These are phyloP conservation scores for Celastrina argiolus DNA, from an alignment of 2,888 invertebrate genomes.

Conservation along the genomic window DNA sequence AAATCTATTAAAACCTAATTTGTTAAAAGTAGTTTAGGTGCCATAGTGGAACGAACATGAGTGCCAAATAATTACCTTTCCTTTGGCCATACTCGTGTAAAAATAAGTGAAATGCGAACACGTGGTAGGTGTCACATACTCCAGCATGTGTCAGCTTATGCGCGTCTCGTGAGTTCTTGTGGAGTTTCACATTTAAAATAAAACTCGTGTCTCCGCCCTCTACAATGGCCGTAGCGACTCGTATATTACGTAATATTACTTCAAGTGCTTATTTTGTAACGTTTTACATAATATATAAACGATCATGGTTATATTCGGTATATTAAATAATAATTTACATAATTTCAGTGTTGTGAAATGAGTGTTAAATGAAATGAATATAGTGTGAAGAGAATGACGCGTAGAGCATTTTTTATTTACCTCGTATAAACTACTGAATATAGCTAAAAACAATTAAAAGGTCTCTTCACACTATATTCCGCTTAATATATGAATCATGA, in stretches of 20 bases:
- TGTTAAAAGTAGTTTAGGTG: too few relatives aligned
- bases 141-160: conserved; percentile 7
- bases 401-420: too few relatives aligned
- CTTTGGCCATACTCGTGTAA: neutral
- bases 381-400: too few relatives aligned
- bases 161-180: conserved; percentile 1
- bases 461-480: too few relatives aligned
- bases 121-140: conserved; percentile 12
- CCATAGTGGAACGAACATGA: too few relatives aligned
- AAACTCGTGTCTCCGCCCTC: conserved; percentile 10
- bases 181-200: conserved; percentile 13
- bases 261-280: neutral
- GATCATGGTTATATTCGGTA: neutral
- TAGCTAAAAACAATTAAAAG: too few relatives aligned
- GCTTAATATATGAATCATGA: too few relatives aligned
- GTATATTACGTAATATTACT: neutral
- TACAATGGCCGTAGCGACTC: conserved; percentile 6
- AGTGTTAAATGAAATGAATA: too few relatives aligned
- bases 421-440: too few relatives aligned
- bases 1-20: too few relatives aligned
- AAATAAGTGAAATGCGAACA: conserved; percentile 7
- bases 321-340: neutral
- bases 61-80: too few relatives aligned
- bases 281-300: neutral
- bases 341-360: too few relatives aligned